phyloP scores from a whole-genome alignment of 2,888 invertebrate genomes.

The Morpho achilles region DNA sequence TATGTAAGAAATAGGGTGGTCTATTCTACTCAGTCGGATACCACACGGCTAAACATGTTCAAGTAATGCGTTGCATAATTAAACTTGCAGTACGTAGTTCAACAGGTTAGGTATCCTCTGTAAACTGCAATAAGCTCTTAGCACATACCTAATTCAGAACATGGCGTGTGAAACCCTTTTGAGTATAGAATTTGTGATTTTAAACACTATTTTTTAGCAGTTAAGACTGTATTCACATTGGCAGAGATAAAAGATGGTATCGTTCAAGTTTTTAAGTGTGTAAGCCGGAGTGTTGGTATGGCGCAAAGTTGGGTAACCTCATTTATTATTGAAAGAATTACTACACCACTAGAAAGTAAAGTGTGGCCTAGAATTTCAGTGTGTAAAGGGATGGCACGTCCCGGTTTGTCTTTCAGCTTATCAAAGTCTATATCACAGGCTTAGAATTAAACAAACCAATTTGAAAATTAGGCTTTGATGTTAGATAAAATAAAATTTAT shows the following conservation, averaged over 20 bases:
- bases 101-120: conserved; percentile 48
- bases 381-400: too few relatives aligned
- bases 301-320: conserved; percentile 70
- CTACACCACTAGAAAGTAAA: conserved; percentile 32
- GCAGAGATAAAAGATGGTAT: conserved; percentile 38
- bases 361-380: not conserved
- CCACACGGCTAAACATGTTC: too few relatives aligned
- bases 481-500: too few relatives aligned
- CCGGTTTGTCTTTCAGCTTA: too few relatives aligned
- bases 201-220: conserved; percentile 13
- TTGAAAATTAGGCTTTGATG: too few relatives aligned
- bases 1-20: too few relatives aligned
- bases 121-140: conserved; percentile 73
- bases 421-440: too few relatives aligned
- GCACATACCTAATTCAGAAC: conserved; percentile 71
- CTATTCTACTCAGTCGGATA: too few relatives aligned
- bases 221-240: conserved; percentile 36
- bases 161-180: conserved; percentile 37
- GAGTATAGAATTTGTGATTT: not conserved
- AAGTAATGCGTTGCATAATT: conserved; percentile 10
- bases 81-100: conserved; percentile 35
- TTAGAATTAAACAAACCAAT: too few relatives aligned
- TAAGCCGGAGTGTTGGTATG: conserved; percentile 23
- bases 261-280: conserved; percentile 51
- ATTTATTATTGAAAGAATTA: conserved; percentile 75